phyloP scores from a whole-genome alignment of 2,797 vertebrate species.

The Malurus splendens region DNA sequence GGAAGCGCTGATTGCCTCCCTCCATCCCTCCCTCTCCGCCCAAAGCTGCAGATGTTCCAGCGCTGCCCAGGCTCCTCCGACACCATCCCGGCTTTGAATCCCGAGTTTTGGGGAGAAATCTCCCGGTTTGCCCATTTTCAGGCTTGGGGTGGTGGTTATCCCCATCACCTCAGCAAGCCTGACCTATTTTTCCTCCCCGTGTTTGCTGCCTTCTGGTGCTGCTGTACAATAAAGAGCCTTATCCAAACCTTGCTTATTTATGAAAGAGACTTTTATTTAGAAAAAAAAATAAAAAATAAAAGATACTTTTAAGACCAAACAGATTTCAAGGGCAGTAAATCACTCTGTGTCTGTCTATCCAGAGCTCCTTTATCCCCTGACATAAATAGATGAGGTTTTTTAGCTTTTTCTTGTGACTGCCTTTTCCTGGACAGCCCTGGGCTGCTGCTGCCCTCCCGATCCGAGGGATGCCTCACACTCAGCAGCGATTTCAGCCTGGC shows the following conservation, averaged over 20 bases:
- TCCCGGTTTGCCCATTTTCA: not conserved
- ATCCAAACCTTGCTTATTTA: not conserved
- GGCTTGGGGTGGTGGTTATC: not conserved
- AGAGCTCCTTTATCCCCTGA: not conserved
- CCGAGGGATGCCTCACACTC: not conserved
- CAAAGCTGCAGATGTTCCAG: not conserved
- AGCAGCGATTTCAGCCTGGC: not conserved
- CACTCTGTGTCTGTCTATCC: not conserved
- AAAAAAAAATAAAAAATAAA: not conserved
- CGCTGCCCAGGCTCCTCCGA: not conserved
- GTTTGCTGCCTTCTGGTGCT: not conserved
- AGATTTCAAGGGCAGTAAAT: not conserved
- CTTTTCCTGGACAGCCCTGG: not conserved
- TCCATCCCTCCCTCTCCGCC: not conserved
- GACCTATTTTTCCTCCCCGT: not conserved
- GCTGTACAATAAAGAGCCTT: not conserved
- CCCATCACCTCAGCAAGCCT: not conserved
- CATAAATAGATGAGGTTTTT: not conserved
- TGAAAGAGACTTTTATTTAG: not conserved
- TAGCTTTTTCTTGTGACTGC: not conserved
- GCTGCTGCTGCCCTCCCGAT: not conserved
- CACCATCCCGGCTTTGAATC: not conserved
- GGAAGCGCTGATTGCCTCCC: not conserved
- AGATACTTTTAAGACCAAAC: not conserved
- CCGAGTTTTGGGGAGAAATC: not conserved